Evolutionary conservation across 2,797 vertebrate species (phyloP).

Genomic region (Hafferia zeledoni): DNA sequence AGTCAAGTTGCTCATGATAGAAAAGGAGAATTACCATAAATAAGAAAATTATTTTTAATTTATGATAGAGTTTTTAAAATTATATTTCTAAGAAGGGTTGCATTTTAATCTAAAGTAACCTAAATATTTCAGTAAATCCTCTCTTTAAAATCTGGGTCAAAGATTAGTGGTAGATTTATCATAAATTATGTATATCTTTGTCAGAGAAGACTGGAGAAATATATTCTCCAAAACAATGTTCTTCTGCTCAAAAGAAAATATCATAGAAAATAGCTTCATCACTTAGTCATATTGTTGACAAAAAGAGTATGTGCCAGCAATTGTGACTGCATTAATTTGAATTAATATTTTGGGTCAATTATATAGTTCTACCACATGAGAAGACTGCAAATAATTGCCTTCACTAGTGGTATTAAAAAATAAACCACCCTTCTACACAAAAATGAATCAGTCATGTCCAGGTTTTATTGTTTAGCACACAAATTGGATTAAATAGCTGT

Average conservation of each 20-base stretch:
- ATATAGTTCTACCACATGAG: background rate
- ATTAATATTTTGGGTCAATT: background rate
- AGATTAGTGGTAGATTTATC: background rate
- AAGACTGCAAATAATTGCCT: background rate
- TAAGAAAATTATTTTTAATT: background rate
- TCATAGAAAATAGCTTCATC: background rate
- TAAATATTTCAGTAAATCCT: background rate
- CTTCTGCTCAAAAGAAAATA: background rate
- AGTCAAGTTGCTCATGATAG: background rate
- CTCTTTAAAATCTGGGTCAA: background rate
- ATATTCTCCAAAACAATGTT: background rate
- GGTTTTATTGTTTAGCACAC: background rate
- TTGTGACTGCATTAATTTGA: background rate
- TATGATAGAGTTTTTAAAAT: background rate
- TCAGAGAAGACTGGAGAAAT: background rate
- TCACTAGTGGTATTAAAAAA: background rate
- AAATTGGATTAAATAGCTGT: background rate
- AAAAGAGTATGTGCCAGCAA: background rate
- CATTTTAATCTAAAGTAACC: background rate
- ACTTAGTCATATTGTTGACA: background rate
- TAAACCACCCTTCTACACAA: background rate
- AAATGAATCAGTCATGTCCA: background rate
- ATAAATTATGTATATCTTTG: background rate
- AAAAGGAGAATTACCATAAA: background rate
- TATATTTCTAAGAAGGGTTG: background rate